These are phyloP conservation scores for Coracias cyanogaster DNA, from an alignment of 2,797 vertebrate genomes.

Conservation along the genomic window DNA sequence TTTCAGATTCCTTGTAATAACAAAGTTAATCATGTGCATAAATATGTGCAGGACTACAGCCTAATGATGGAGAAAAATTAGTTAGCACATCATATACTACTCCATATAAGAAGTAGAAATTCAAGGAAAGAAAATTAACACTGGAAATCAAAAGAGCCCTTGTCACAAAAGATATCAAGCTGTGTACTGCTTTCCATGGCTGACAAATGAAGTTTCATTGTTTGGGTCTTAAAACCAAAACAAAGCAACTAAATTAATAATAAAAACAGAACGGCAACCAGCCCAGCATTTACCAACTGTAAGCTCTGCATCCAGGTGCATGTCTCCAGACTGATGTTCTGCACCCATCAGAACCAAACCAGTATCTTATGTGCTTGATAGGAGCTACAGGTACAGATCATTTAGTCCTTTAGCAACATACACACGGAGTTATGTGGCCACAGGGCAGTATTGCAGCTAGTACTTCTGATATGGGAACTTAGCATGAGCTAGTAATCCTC, in stretches of 20 bases:
- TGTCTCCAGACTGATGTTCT: not conserved
- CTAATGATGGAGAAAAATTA: not conserved
- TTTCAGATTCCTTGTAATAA: not conserved
- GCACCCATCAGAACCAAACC: not conserved
- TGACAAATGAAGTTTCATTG: not conserved
- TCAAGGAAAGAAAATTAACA: constrained; percentile 9
- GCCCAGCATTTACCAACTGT: accelerated
- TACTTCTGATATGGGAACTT: not conserved
- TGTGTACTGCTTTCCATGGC: not conserved
- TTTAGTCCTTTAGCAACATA: not conserved
- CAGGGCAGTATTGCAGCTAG: not conserved
- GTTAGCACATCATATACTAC: not conserved
- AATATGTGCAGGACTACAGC: not conserved
- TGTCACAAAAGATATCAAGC: not conserved
- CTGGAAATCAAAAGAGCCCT: not conserved
- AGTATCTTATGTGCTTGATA: not conserved
- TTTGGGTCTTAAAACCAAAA: constrained; percentile 11
- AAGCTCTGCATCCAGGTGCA: not conserved
- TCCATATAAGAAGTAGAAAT: not conserved
- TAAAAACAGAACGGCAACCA: not conserved
- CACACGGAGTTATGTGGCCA: accelerated
- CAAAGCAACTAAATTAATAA: not conserved
- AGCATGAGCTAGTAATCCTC: not conserved
- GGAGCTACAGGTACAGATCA: not conserved
- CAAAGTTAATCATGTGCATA: not conserved